Evolutionary conservation across 2,113 vertebrate species (phyloP), one percentile per base, ranked within the genome.

Genomic region (Cairina moschata): DNA sequence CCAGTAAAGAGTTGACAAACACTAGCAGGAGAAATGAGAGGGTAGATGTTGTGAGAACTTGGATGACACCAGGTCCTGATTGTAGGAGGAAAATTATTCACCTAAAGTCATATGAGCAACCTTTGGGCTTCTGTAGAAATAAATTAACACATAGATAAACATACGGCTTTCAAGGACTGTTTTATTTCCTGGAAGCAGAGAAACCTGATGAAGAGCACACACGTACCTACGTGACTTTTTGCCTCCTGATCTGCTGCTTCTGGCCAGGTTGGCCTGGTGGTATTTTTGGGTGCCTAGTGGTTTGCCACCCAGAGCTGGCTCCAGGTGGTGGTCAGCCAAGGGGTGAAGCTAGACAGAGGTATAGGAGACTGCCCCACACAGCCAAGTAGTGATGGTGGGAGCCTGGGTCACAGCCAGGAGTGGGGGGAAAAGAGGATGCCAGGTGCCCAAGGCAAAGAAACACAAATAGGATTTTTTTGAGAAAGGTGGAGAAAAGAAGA

Each of bases 41-140:
- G 17, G 8, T 26, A 4, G 15, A 34, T 38, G 8, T 29, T 71
- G 14, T 4, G 7, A 65, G n/a, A 29, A 29, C 12, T 11, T 9
- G 5, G 17, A 5, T 3, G 3, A 44, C 5, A 8, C 3, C 0
- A 22, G 4, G 13, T 34, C n/a, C 26, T 22, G 18, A 29, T 8
- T 13, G 17, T 16, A 54, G 50, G n/a, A 40, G 36, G 29, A 8
- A 4, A 31, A 36, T 32, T 14, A 13, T 13, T 68, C 20, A 9
- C 13, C 23, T 12, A 9, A 46, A 52, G 34, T 38, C 6, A 1
- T 6, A 1, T 3, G 6, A 17, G 2, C 3, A 15, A 29, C 2
- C 25, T 40, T 42, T 28, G 12, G 23, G 10, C 11, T 71, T 69
- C 21, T 23, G 22, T 25, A 52, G 50, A 52, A 52, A 50, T 22